Evolutionary conservation across 1,140 invertebrate species (phyloP), one percentile per base, ranked within the genome.

Genomic region (Lucilia sericata): DNA sequence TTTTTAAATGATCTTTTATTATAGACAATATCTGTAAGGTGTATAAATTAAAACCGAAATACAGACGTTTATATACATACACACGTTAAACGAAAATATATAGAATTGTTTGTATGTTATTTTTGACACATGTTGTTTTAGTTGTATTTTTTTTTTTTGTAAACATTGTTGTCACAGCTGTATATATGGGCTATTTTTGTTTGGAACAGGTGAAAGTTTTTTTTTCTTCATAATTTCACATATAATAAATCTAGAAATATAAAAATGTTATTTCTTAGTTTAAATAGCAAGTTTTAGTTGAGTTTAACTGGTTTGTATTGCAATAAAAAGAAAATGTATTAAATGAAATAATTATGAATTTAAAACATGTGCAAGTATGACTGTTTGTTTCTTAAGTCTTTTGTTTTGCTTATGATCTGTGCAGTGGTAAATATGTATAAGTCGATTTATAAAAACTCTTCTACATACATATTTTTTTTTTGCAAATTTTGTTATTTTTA

Each of bases 181-280:
- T 42, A 80, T 49, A 25, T 55, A n/a, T 14, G 51, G 12, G 12
- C 4, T 49, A 19, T 80, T 51, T 47, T 21, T 51, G 36, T 21
- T 21, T 80, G 76, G 19, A 80, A 80, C 42, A 80, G 76, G 76
- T 80, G 76, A 80, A 80, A 80, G 76, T 80, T 80, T 80, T 80
- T 80, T 51, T 51, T 51, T 42, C n/a, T 42, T 70, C 42, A 42
- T 42, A 42, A 42, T 42, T 70, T 70, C 65, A 70, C 51, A 55
- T 55, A 55, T 12, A 55, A 12, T 55, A 55, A 55, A 55, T 55
- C 51, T 55, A 55, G 51, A 55, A 55, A 55, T 55, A 42, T 42
- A 42, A 42, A 42, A 42, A 42, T 10, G 5, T 2, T 7, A 42
- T 42, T 42, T 55, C 10, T 55, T 55, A 55, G 51, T 55, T 55